A percentile compares a stretch with the other conserved stretches of the same genome.
These are phyloP conservation scores for Baronia brevicornis DNA, from an alignment of 2,888 invertebrate species.

Conservation along the genomic window DNA sequence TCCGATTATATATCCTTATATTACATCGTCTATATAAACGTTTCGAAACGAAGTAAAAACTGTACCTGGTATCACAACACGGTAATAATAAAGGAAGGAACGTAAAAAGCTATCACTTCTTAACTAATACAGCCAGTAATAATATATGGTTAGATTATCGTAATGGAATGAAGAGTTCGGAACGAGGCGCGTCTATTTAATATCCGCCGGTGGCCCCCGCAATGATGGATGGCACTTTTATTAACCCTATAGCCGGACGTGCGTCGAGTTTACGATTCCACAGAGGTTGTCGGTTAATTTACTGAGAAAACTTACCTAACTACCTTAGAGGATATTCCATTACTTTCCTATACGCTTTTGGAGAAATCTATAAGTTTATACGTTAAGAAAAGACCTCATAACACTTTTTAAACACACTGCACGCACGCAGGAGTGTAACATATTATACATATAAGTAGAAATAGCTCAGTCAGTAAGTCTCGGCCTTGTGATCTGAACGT, in stretches of 20 bases:
- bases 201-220: constrained; percentile 59
- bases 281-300: constrained; percentile 28
- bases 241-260: constrained; percentile 41
- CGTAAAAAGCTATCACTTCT: constrained; percentile 2
- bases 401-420: too few relatives aligned
- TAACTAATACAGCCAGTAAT: constrained; percentile 11
- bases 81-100: neutral
- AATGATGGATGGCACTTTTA: constrained; percentile 60
- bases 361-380: constrained; percentile 1
- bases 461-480: too few relatives aligned
- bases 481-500: too few relatives aligned
- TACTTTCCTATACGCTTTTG: constrained; percentile 24
- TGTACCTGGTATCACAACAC: constrained; percentile 3
- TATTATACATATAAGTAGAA: too few relatives aligned
- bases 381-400: too few relatives aligned
- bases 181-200: constrained; percentile 66
- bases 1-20: too few relatives aligned
- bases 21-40: too few relatives aligned
- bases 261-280: constrained; percentile 37
- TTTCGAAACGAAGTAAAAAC: too few relatives aligned
- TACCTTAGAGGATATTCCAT: constrained; percentile 18
- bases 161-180: constrained; percentile 49
- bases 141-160: constrained; percentile 33
- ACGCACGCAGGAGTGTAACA: too few relatives aligned
- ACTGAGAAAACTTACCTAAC: constrained; percentile 29